Base-by-base conservation (phyloP, 2,888 invertebrate genomes). In the Patella ulyssiponensis region DNA sequence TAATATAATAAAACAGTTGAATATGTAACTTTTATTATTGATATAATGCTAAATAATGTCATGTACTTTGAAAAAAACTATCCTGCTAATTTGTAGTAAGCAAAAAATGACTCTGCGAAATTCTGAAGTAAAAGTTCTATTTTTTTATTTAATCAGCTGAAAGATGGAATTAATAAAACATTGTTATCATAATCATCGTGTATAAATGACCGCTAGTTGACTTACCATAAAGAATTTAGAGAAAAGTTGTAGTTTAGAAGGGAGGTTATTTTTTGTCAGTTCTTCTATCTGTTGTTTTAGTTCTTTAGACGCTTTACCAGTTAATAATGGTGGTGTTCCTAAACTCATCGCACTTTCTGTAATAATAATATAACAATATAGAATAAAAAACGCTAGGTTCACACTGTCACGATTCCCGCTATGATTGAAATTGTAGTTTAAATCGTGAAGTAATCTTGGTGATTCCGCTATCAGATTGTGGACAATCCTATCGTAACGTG, bases 201-300 rank as follows among this genome's bases (percentile, higher is more conserved):
- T 33, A 9, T 44, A 44, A 7, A 7, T 44, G 44, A 44, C 44
- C 0, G 7, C 44, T 44, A 44, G 44, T 44, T 44, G 5, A 81
- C 85, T 86, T 81, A 91, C 91, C 78, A 83, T 80, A 78, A 90
- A 90, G 76, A 91, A 88, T 72, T 87, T 87, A 4, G 91, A 90
- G 81, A 88, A 89, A n/a, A 78, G 44, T 75, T 82, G 83, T 23
- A 89, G 80, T 1, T 79, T 79, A 54, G 77, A 77, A 27, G 81
- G 79, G 44, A 81, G 78, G 17, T 74, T 52, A 69, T 85, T 80
- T 12, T 77, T 79, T 1, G 78, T 81, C 23, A 85, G 79, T 71
- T 83, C 80, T 51, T 88, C 88, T 77, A 88, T 77, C 20, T 82
- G 80, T 17, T 77, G 73, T 69, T 85, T 86, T 52, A 90, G 78